These are phyloP conservation scores for Sebastes steindachneri DNA, from an alignment of 2,797 vertebrate species.

Conservation along the genomic window DNA sequence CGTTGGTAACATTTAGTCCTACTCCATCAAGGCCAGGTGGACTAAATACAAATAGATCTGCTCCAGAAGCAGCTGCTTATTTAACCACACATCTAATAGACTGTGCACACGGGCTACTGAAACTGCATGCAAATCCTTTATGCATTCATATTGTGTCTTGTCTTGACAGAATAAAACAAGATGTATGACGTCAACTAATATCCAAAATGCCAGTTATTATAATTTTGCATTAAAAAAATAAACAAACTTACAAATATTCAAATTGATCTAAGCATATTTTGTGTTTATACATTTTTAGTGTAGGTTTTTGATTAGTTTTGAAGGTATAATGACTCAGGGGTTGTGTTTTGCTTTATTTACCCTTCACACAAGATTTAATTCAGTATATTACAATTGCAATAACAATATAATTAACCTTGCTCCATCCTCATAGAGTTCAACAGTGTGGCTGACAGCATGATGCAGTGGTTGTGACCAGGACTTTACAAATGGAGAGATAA, in stretches of 20 bases:
- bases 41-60: background rate
- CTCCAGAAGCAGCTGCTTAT: background rate
- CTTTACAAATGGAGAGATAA: constrained; percentile 58
- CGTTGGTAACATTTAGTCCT: background rate
- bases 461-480: constrained; percentile 44
- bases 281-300: background rate
- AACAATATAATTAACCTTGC: constrained; percentile 52
- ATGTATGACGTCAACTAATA: background rate
- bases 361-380: constrained; percentile 14
- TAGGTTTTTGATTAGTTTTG: background rate
- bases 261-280: background rate
- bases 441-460: constrained; percentile 39
- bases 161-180: background rate
- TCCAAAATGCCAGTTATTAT: background rate
- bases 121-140: background rate
- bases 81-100: background rate
- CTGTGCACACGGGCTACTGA: background rate
- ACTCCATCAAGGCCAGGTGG: background rate
- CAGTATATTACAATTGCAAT: constrained; percentile 28
- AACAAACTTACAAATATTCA: background rate
- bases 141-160: background rate
- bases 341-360: constrained; percentile 18
- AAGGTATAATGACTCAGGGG: background rate
- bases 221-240: background rate
- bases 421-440: constrained; percentile 48